Percentiles rank a stretch among this genome's conserved stretches.
Evolutionary conservation across 1,140 invertebrate genomes (phyloP).

Genomic region (Drosophila nigromelanica): DNA sequence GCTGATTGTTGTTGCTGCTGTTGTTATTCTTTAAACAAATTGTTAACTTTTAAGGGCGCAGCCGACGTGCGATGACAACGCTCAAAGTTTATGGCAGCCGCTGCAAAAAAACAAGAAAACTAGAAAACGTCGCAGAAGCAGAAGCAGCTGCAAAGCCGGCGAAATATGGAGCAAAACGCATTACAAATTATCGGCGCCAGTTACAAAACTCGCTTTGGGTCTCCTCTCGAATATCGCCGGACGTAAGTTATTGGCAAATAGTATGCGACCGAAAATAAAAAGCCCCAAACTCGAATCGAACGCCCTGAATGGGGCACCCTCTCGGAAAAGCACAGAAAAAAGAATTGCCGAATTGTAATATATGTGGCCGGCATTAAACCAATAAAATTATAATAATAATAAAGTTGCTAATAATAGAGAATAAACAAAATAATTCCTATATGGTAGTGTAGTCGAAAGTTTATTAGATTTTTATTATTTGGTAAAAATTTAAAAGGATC

Average conservation of each 20-base stretch:
- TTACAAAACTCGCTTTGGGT: not conserved
- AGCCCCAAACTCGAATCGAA: not conserved
- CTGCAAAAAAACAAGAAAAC: not conserved
- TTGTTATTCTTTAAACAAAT: constrained; percentile 22
- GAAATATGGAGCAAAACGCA: constrained; percentile 24
- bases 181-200: constrained; percentile 23
- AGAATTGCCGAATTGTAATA: no score
- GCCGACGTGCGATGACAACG: constrained; percentile 20
- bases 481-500: no score
- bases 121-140: not conserved
- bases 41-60: constrained; percentile 19
- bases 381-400: no score
- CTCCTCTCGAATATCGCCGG: constrained; percentile 3
- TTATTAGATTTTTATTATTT: no score
- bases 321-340: not conserved
- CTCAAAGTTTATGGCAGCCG: constrained; percentile 2
- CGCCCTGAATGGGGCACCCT: constrained; percentile 6
- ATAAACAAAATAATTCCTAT: no score
- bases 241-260: constrained; percentile 21
- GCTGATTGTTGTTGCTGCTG: not conserved
- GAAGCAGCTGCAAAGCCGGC: not conserved
- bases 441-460: no score
- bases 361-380: no score
- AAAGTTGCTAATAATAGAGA: no score
- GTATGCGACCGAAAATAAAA: not conserved